phyloP scores from a whole-genome alignment of 2,797 vertebrate genomes.

The Notolepis coatsorum region DNA sequence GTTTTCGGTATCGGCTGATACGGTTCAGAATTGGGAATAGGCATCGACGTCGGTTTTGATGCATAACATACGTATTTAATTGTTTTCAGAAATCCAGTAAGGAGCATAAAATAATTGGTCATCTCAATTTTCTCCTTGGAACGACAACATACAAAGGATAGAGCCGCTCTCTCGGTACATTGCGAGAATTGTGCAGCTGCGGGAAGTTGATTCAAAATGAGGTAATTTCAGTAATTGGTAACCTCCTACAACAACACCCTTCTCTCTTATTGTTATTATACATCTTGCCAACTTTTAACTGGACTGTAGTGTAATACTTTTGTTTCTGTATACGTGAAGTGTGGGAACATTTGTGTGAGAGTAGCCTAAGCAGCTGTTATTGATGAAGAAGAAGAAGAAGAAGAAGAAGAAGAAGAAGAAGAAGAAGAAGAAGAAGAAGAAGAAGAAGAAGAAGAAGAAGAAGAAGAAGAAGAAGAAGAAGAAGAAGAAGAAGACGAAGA shows the following conservation, averaged over 20 bases:
- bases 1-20: too few relatives aligned
- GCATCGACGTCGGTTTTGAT: too few relatives aligned
- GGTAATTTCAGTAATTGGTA: conserved; percentile 47
- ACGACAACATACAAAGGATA: conserved; percentile 17
- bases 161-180: neutral
- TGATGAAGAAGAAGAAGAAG: neutral
- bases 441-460: too few relatives aligned
- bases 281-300: too few relatives aligned
- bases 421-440: too few relatives aligned
- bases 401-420: neutral
- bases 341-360: conserved; percentile 21
- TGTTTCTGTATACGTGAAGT: conserved; percentile 12
- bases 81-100: neutral
- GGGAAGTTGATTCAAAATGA: conserved; percentile 36
- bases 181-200: conserved; percentile 41
- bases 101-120: conserved; percentile 22
- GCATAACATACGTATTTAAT: neutral
- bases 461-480: too few relatives aligned
- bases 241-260: conserved; percentile 40
- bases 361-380: too few relatives aligned
- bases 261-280: conserved; percentile 32
- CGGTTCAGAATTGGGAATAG: too few relatives aligned
- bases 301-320: conserved; percentile 4
- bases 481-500: too few relatives aligned
- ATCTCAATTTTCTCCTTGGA: conserved; percentile 36